These are phyloP conservation scores for Pseudochaenichthys georgianus DNA, from an alignment of 2,797 vertebrate species.

Conservation along the genomic window DNA sequence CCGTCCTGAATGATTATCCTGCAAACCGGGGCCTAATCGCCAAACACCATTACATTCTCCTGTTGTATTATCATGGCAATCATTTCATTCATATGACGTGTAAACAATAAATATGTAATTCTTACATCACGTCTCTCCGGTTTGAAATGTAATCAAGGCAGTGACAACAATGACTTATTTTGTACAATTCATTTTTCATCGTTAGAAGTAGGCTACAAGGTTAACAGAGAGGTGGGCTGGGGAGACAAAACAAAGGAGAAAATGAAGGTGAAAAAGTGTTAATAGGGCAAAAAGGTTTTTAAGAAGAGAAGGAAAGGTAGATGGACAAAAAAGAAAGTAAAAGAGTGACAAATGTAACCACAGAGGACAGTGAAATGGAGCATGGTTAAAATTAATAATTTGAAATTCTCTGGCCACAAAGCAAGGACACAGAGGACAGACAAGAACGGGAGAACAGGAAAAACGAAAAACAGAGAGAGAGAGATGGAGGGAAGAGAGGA, in stretches of 20 bases:
- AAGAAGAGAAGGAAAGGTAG: constrained; percentile 8
- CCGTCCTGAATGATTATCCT: too few species aligned
- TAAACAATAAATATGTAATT: too few species aligned
- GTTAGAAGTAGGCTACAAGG: constrained; percentile 27
- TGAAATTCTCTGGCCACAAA: constrained; percentile 63
- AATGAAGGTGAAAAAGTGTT: constrained; percentile 21
- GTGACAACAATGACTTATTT: constrained; percentile 19
- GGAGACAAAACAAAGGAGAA: background rate
- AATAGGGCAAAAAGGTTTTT: constrained; percentile 11
- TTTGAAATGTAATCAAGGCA: constrained; percentile 25
- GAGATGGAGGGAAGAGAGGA: constrained; percentile 16
- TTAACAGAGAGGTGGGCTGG: constrained; percentile 1
- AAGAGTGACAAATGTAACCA: constrained; percentile 28
- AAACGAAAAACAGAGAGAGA: constrained; percentile 40
- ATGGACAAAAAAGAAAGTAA: constrained; percentile 12
- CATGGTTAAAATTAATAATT: constrained; percentile 48
- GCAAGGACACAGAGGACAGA: constrained; percentile 70
- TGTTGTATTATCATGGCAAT: too few species aligned
- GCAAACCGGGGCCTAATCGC: too few species aligned
- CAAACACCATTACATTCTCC: too few species aligned
- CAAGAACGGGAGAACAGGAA: constrained; percentile 32
- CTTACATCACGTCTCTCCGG: too few species aligned
- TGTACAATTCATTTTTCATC: constrained; percentile 16
- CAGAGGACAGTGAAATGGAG: constrained; percentile 38
- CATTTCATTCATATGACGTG: too few species aligned